A percentile compares a stretch with the other conserved stretches of the same genome.
phyloP scores from a whole-genome alignment of 1,140 invertebrate species.

The Phymorhynchus buccinoides region DNA sequence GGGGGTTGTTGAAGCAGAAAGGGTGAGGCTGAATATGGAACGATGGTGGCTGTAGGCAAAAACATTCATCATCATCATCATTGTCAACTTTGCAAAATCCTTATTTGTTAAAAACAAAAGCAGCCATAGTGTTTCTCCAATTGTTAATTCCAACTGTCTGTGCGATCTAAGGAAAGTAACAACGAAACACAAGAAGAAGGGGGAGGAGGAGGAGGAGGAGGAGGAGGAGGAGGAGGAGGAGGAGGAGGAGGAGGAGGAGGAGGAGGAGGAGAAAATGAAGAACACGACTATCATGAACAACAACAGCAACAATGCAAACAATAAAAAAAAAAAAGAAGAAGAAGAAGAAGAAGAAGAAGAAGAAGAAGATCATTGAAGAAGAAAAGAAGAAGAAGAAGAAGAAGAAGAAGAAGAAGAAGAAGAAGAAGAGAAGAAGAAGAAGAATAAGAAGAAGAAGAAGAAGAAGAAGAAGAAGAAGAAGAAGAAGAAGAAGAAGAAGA shows the following conservation, averaged over 20 bases:
- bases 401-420: background rate
- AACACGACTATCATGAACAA: background rate
- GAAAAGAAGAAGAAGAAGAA: no score
- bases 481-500: background rate
- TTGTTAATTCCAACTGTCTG: no score
- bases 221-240: conserved; percentile 1
- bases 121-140: no score
- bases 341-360: conserved; percentile 11
- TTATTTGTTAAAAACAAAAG: no score
- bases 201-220: background rate
- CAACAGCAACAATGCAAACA: background rate
- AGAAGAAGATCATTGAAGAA: background rate
- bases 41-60: no score
- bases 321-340: background rate
- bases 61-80: no score
- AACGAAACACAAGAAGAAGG: background rate
- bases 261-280: background rate
- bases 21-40: no score
- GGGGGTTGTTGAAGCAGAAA: no score
- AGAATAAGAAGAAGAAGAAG: no score
- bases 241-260: background rate
- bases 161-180: no score
- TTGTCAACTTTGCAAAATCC: no score
- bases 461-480: background rate
- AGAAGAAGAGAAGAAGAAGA: background rate